Conservation (phyloP, 2,888 invertebrate genomes). For the Amiota communis region DNA sequence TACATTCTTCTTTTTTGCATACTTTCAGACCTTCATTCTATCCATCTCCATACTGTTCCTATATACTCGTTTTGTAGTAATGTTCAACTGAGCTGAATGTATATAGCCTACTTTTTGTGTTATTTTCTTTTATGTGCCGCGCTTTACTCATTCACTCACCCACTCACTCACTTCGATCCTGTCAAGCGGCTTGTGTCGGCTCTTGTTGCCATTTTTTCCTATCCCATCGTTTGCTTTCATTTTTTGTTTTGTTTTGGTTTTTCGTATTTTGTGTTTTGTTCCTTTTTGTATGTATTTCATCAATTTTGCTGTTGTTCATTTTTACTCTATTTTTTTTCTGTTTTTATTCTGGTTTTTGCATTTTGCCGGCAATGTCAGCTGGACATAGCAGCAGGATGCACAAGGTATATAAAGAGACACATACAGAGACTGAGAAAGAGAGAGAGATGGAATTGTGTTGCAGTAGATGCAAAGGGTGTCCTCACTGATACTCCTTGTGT, state of each 20-base stretch:
- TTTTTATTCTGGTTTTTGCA: slow-evolving; percentile 69
- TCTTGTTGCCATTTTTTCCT: neutral
- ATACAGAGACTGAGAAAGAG: neutral
- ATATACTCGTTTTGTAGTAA: neutral
- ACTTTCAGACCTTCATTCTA: slow-evolving; percentile 51
- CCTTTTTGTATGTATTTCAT: too few relatives aligned
- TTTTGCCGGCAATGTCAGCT: slow-evolving; percentile 58
- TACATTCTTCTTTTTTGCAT: slow-evolving; percentile 39
- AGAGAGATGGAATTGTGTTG: too few relatives aligned
- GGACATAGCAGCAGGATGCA: neutral
- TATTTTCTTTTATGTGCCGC: slow-evolving; percentile 45
- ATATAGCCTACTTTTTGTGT: slow-evolving; percentile 52
- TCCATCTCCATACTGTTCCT: slow-evolving; percentile 33
- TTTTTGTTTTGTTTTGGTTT: slow-evolving; percentile 9
- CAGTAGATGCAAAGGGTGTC: too few relatives aligned
- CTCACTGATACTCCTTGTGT: too few relatives aligned
- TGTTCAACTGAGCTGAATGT: neutral
- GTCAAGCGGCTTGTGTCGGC: too few relatives aligned
- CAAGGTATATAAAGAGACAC: neutral
- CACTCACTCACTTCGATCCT: too few relatives aligned
- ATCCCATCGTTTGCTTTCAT: slow-evolving; percentile 38
- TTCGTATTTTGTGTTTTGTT: too few relatives aligned
- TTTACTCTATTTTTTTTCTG: slow-evolving; percentile 60
- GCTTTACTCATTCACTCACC: too few relatives aligned
- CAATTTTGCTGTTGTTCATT: slow-evolving; percentile 26